A percentile compares a stretch with the other conserved stretches of the same genome.
These are phyloP conservation scores for Conus canariensis DNA, from an alignment of 2,888 invertebrate species.

Conservation along the genomic window DNA sequence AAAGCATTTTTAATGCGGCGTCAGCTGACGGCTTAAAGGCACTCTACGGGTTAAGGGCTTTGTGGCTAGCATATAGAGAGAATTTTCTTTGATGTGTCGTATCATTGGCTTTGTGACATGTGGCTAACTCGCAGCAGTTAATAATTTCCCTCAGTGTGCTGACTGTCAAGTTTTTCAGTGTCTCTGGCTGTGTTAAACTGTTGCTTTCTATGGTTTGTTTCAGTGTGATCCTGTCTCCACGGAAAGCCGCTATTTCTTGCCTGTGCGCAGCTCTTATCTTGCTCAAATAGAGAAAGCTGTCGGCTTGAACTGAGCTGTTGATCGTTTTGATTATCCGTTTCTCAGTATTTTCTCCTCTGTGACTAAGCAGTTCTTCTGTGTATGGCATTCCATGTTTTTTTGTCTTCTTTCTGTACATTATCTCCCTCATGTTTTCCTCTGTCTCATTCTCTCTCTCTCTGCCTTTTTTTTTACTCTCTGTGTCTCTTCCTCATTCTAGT, in stretches of 20 bases:
- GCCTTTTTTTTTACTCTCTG: too few relatives aligned
- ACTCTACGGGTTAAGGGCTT: too few relatives aligned
- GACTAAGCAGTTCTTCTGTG: neutral
- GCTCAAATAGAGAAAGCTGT: conserved; percentile 73
- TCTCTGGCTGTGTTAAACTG: neutral
- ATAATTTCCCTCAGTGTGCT: too few relatives aligned
- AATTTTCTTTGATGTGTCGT: too few relatives aligned
- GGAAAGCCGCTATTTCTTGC: conserved; percentile 71
- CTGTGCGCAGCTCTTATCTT: conserved; percentile 72
- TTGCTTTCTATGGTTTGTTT: conserved; percentile 24
- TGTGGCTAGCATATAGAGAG: too few relatives aligned
- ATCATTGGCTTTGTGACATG: too few relatives aligned
- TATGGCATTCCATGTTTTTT: neutral
- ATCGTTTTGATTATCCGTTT: neutral
- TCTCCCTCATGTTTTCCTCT: neutral
- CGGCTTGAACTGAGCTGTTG: conserved; percentile 53
- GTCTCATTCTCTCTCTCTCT: neutral
- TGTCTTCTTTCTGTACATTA: neutral
- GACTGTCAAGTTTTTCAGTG: neutral
- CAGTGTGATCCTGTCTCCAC: conserved; percentile 74
- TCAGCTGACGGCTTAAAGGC: too few relatives aligned
- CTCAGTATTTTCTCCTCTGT: neutral
- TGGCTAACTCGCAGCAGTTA: too few relatives aligned
- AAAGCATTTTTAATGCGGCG: too few relatives aligned
- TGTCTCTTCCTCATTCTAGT: neutral